phyloP scores from a whole-genome alignment of 1,140 invertebrate genomes.

The Olivierus martensii region DNA sequence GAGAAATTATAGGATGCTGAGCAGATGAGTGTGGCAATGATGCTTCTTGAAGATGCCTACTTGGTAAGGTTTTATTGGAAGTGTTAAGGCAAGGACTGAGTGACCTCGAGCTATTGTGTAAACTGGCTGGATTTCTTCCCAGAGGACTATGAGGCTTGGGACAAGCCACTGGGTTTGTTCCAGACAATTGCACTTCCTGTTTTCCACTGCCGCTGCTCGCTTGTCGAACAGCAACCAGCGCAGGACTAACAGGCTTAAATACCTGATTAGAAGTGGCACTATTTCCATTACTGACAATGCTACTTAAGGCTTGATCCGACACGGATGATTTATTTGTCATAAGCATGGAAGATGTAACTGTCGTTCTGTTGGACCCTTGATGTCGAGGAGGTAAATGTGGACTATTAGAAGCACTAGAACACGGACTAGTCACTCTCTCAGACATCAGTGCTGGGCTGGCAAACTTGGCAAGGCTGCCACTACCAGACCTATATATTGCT shows the following conservation, averaged over 20 bases:
- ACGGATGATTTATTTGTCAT: constrained; percentile 3
- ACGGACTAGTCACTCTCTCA: constrained; percentile 18
- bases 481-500: not conserved
- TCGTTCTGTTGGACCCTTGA: constrained; percentile 12
- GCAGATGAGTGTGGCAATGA: too few relatives aligned
- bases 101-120: not conserved
- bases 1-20: not conserved
- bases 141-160: constrained; percentile 4
- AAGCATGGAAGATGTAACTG: constrained; percentile 7
- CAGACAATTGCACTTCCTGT: not conserved
- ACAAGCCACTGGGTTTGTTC: constrained; percentile 4
- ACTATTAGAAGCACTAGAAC: constrained; percentile 21
- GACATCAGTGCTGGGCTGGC: constrained; percentile 13
- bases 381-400: constrained; percentile 8
- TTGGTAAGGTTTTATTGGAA: not conserved
- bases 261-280: constrained; percentile 9
- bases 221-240: not conserved
- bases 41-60: too few relatives aligned
- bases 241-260: constrained; percentile 18
- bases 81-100: not conserved
- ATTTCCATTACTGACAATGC: constrained; percentile 8
- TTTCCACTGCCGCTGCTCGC: not conserved
- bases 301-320: constrained; percentile 9
- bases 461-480: not conserved
- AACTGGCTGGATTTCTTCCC: not conserved